These are phyloP conservation scores for Bugula neritina DNA, from an alignment of 2,888 invertebrate genomes.

Conservation along the genomic window DNA sequence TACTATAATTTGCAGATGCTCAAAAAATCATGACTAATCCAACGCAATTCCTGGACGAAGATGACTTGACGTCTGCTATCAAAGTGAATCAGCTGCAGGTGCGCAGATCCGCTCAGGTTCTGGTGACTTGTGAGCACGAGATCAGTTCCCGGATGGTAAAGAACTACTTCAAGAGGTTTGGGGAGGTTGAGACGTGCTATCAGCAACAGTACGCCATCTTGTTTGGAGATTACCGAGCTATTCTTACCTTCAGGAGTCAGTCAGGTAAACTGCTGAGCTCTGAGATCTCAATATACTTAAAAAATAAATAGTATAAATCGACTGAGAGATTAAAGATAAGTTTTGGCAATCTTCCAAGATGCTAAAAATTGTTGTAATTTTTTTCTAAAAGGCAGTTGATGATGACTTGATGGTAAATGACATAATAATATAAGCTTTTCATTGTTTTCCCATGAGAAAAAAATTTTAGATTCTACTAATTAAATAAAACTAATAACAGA, in stretches of 20 bases:
- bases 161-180: neutral
- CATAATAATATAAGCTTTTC: no score
- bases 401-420: no score
- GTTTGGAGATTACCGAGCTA: neutral
- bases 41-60: slow-evolving; percentile 1
- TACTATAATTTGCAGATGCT: slow-evolving; percentile 1
- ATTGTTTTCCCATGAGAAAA: no score
- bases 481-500: no score
- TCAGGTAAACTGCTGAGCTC: neutral
- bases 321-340: no score
- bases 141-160: neutral
- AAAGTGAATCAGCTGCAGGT: neutral
- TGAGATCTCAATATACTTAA: no score
- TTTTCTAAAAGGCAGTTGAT: no score
- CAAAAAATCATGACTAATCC: neutral
- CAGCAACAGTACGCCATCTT: neutral
- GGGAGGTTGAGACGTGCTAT: neutral
- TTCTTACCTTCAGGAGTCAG: neutral
- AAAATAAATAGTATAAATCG: no score
- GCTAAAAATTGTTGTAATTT: no score
- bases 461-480: no score
- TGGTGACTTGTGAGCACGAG: slow-evolving; percentile 6
- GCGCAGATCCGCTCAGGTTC: neutral
- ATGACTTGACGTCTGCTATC: neutral
- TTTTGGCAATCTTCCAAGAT: no score